Conservation (phyloP, 2,888 invertebrate genomes). For the Nesidiocoris tenuis region DNA sequence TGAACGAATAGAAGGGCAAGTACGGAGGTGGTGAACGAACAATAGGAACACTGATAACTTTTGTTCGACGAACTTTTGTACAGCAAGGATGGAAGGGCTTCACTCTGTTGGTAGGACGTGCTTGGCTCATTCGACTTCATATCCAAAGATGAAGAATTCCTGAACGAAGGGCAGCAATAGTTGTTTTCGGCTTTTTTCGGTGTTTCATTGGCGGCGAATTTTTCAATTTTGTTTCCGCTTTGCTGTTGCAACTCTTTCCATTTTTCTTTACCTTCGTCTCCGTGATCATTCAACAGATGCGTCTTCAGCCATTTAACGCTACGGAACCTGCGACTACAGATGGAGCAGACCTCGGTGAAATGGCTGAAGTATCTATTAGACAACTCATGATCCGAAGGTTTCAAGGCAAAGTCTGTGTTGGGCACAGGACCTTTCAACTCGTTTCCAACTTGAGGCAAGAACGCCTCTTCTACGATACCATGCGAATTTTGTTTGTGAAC, state of each 20-base stretch:
- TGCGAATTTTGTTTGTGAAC: conserved; percentile 98
- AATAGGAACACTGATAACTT: conserved; percentile 85
- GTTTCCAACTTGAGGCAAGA: conserved; percentile 49
- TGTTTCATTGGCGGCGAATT: conserved; percentile 29
- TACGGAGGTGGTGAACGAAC: conserved; percentile 85
- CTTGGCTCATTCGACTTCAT: conserved; percentile 41
- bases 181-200: conserved; percentile 42
- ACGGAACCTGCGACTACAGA: conserved; percentile 83
- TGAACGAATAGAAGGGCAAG: conserved; percentile 89
- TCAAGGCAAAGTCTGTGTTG: conserved; percentile 53
- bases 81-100: conserved; percentile 53
- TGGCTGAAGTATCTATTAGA: conserved; percentile 66
- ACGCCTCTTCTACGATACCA: conserved; percentile 86
- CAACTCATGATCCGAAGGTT: conserved; percentile 60
- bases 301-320: conserved; percentile 85
- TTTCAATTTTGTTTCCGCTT: conserved; percentile 42
- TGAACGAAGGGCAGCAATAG: conserved; percentile 33
- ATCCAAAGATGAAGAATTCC: conserved; percentile 2
- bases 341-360: conserved; percentile 75
- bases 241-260: conserved; percentile 61
- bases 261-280: conserved; percentile 64
- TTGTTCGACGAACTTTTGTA: conserved; percentile 66
- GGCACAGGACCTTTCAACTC: conserved; percentile 46
- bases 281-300: conserved; percentile 83
- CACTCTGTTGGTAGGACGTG: conserved; percentile 43